Conservation (phyloP, 1,140 invertebrate species). For the Choristoneura fumiferana region DNA sequence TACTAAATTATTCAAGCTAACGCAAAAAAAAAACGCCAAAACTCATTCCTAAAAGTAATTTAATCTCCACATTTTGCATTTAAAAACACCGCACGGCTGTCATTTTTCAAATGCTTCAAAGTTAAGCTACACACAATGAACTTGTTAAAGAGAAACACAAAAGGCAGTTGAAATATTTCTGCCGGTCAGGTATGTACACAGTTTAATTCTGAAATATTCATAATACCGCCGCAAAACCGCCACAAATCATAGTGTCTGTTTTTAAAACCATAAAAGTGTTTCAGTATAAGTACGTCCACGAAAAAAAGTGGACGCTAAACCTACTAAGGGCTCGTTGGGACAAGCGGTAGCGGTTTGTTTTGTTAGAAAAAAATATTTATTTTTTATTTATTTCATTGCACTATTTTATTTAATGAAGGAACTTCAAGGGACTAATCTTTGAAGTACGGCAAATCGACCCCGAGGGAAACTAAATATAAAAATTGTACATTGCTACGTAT, state of each 20-base stretch:
- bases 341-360: constrained; percentile 11
- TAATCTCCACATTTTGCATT: constrained; percentile 2
- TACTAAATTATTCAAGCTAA: too few species aligned
- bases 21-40: too few species aligned
- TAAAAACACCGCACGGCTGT: not conserved
- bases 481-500: too few species aligned
- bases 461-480: too few species aligned
- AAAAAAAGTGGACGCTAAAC: constrained; percentile 35
- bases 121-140: constrained; percentile 8
- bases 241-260: constrained; percentile 60
- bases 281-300: constrained; percentile 39
- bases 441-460: too few species aligned
- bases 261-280: constrained; percentile 55
- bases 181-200: not conserved
- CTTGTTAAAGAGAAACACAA: constrained; percentile 14
- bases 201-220: constrained; percentile 45
- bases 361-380: too few species aligned
- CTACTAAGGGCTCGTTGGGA: not conserved
- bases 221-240: constrained; percentile 19
- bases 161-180: constrained; percentile 9
- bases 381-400: too few species aligned
- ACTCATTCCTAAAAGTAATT: too few species aligned
- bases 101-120: not conserved
- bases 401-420: too few species aligned
- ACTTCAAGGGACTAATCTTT: too few species aligned